These are phyloP conservation scores for Tursiops truncatus DNA, from an alignment of 2,113 vertebrate genomes.

Conservation along the genomic window DNA sequence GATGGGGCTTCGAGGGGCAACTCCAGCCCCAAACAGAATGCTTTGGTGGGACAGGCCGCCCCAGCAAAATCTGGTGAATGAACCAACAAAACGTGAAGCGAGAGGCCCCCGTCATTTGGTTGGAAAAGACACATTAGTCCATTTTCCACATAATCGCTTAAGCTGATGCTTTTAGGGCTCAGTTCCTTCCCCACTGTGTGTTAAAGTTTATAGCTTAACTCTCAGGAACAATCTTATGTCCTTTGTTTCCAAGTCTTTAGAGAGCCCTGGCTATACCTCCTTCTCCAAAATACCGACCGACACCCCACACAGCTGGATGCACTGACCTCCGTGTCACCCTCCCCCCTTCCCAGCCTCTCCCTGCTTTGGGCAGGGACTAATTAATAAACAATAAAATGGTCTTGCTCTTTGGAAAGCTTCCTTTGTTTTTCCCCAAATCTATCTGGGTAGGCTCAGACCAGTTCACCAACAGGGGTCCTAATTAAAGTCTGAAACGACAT, in stretches of 20 bases:
- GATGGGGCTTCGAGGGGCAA: accelerated
- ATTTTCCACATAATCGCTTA: constrained; percentile 2
- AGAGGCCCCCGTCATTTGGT: not conserved
- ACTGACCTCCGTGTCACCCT: not conserved
- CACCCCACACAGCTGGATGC: not conserved
- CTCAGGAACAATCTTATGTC: not conserved
- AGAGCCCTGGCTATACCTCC: not conserved
- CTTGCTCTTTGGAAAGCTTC: constrained; percentile 53
- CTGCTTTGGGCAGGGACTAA: constrained; percentile 19
- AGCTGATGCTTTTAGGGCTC: not conserved
- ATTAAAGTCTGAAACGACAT: constrained; percentile 70
- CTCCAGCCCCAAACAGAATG: not conserved
- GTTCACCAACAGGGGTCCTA: constrained; percentile 72
- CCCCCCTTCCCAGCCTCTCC: not conserved
- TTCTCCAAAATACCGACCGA: not conserved
- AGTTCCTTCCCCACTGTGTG: not conserved
- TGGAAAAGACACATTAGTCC: not conserved
- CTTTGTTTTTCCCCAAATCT: constrained; percentile 48
- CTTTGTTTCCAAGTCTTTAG: not conserved
- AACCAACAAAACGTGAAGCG: not conserved
- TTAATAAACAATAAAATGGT: constrained; percentile 56
- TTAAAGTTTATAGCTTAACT: not conserved
- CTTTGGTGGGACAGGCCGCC: no score
- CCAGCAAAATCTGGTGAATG: not conserved
- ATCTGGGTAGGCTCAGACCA: constrained; percentile 67